phyloP scores from a whole-genome alignment of 2,888 invertebrate genomes.

The Leptodirus hochenwartii region DNA sequence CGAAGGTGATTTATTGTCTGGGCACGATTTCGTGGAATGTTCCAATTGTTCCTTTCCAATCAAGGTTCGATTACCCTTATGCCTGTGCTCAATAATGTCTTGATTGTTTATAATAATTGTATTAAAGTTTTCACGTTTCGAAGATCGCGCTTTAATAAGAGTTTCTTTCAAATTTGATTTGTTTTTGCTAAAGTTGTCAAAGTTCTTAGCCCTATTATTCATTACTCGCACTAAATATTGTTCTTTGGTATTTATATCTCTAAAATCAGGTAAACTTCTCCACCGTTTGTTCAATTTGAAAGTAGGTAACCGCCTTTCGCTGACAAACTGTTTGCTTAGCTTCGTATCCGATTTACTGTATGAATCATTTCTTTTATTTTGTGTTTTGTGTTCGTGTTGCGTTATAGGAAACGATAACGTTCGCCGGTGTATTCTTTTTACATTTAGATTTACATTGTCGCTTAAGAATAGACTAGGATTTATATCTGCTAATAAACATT shows the following conservation, averaged over 20 bases:
- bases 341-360: constrained; percentile 11
- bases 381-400: constrained; percentile 20
- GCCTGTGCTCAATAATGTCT: constrained; percentile 24
- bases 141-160: no score
- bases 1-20: constrained; percentile 5
- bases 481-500: constrained; percentile 40
- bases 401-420: constrained; percentile 36
- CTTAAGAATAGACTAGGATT: constrained; percentile 32
- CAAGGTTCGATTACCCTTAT: constrained; percentile 15
- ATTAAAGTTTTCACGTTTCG: constrained; percentile 8
- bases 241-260: constrained; percentile 14
- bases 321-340: constrained; percentile 2
- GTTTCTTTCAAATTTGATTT: no score
- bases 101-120: constrained; percentile 22
- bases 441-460: constrained; percentile 19
- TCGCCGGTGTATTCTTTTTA: constrained; percentile 31
- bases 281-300: constrained; percentile 26
- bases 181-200: no score
- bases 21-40: not conserved
- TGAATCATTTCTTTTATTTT: no score
- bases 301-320: constrained; percentile 8
- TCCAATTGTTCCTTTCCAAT: no score
- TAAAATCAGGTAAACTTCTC: constrained; percentile 26
- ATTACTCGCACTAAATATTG: constrained; percentile 14
- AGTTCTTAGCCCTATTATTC: constrained; percentile 17